A percentile compares a stretch with the other conserved stretches of the same genome.
Conservation (phyloP, 2,888 invertebrate genomes). For the Aproaerema taeniolella region DNA sequence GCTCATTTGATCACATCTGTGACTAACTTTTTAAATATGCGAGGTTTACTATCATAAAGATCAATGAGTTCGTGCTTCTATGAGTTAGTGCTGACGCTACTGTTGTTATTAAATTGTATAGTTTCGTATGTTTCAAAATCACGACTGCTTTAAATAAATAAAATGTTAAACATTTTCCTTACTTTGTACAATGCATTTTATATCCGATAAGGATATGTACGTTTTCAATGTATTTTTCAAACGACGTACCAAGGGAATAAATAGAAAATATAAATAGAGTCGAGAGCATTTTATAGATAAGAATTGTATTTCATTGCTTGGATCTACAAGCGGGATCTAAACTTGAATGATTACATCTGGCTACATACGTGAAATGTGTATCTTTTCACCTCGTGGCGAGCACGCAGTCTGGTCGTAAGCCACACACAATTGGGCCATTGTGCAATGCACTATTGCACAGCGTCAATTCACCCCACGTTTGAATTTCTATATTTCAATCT, state of each 20-base stretch:
- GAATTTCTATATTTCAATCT: not conserved
- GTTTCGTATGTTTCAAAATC: no score
- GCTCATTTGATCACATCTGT: no score
- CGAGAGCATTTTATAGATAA: not conserved
- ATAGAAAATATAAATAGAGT: conserved; percentile 1
- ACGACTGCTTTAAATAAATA: no score
- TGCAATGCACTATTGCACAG: not conserved
- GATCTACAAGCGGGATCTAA: conserved; percentile 10
- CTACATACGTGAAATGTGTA: conserved; percentile 23
- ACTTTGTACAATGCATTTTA: not conserved
- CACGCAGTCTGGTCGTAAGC: not conserved
- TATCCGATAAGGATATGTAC: not conserved
- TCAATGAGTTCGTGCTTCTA: no score
- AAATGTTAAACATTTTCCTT: not conserved
- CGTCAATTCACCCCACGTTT: conserved; percentile 1
- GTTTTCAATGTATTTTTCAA: not conserved
- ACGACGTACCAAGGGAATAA: not conserved
- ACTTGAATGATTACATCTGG: conserved; percentile 26
- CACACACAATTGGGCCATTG: not conserved
- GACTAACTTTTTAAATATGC: no score
- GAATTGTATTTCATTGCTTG: conserved; percentile 4
- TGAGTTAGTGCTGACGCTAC: no score
- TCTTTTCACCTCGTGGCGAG: conserved; percentile 20
- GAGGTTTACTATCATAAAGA: no score
- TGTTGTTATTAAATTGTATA: no score